phyloP scores from a whole-genome alignment of 2,113 vertebrate genomes.

The Rattus norvegicus region DNA sequence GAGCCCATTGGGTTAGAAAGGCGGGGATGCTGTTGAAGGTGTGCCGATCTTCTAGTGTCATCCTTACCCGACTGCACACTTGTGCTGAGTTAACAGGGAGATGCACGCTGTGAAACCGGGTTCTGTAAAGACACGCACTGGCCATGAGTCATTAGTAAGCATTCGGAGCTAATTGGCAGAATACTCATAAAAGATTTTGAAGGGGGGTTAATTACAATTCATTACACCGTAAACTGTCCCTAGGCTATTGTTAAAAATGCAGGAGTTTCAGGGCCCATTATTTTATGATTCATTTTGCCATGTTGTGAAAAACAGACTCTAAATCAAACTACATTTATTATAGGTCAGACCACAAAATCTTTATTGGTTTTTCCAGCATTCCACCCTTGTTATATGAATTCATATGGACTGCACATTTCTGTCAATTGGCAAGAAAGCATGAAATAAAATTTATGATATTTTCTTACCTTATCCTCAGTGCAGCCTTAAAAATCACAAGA shows the following conservation, averaged over 20 bases:
- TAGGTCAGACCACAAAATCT: conserved; percentile 90
- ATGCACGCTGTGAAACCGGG: conserved; percentile 80
- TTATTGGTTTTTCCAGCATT: conserved; percentile 91
- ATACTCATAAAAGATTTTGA: conserved; percentile 91
- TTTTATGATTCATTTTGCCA: conserved; percentile 92
- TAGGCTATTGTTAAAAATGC: conserved; percentile 91
- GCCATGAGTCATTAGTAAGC: conserved; percentile 90
- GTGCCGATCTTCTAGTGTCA: conserved; percentile 81
- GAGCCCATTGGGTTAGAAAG: conserved; percentile 67
- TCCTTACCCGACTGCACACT: conserved; percentile 72
- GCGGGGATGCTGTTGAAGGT: conserved; percentile 51
- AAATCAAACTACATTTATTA: conserved; percentile 92
- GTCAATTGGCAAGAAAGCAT: conserved; percentile 88
- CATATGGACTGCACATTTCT: conserved; percentile 92
- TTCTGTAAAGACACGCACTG: conserved; percentile 88
- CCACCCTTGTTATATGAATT: conserved; percentile 89
- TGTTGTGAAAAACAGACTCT: conserved; percentile 91
- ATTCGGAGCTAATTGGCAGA: conserved; percentile 91
- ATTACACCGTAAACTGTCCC: conserved; percentile 90
- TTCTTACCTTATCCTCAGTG: conserved; percentile 85
- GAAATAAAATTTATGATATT: conserved; percentile 89
- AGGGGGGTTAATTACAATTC: conserved; percentile 93
- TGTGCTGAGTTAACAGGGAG: conserved; percentile 85
- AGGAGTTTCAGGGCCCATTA: conserved; percentile 90
- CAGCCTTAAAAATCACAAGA: conserved; percentile 82